Evolutionary conservation across 2,797 vertebrate species (phyloP).

Genomic region (Acipenser oxyrinchus): DNA sequence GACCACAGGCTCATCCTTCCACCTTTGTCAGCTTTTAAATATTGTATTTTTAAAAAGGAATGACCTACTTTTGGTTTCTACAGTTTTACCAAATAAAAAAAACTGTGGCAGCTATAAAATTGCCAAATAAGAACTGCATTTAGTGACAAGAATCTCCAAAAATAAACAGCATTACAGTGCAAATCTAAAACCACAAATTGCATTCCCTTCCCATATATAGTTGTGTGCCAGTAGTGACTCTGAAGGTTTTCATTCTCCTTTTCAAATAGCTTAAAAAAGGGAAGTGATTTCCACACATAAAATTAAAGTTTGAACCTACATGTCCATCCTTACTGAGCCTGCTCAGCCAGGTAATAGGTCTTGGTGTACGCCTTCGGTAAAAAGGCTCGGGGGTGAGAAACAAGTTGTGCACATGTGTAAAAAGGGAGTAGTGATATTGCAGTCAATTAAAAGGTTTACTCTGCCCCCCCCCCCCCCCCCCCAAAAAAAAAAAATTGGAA

Average conservation of each 20-base stretch:
- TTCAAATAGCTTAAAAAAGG: slow-evolving; percentile 12
- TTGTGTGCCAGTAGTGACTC: slow-evolving; percentile 45
- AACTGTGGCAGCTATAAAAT: background rate
- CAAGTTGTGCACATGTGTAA: slow-evolving; percentile 49
- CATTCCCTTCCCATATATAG: slow-evolving; percentile 15
- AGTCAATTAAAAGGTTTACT: slow-evolving; percentile 31
- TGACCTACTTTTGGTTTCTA: slow-evolving; percentile 27
- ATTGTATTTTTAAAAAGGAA: slow-evolving; percentile 48
- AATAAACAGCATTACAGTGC: slow-evolving; percentile 35
- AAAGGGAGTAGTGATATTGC: slow-evolving; percentile 50
- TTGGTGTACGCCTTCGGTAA: no score
- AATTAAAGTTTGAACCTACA: slow-evolving; percentile 17
- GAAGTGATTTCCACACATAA: slow-evolving; percentile 21
- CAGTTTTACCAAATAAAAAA: slow-evolving; percentile 27
- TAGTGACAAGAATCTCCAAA: slow-evolving; percentile 28
- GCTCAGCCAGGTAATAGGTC: no score
- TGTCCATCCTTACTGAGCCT: no score
- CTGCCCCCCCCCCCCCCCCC: background rate
- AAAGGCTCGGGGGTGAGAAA: slow-evolving; percentile 30
- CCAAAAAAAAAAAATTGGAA: slow-evolving; percentile 11
- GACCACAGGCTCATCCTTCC: slow-evolving; percentile 28
- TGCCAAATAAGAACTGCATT: slow-evolving; percentile 19
- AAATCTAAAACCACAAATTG: slow-evolving; percentile 38
- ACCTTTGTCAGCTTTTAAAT: slow-evolving; percentile 42
- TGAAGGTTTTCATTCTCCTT: slow-evolving; percentile 5